A percentile compares a stretch with the other conserved stretches of the same genome.
Conservation (phyloP, 1,140 invertebrate genomes). For the Caenorhabditis brenneri region DNA sequence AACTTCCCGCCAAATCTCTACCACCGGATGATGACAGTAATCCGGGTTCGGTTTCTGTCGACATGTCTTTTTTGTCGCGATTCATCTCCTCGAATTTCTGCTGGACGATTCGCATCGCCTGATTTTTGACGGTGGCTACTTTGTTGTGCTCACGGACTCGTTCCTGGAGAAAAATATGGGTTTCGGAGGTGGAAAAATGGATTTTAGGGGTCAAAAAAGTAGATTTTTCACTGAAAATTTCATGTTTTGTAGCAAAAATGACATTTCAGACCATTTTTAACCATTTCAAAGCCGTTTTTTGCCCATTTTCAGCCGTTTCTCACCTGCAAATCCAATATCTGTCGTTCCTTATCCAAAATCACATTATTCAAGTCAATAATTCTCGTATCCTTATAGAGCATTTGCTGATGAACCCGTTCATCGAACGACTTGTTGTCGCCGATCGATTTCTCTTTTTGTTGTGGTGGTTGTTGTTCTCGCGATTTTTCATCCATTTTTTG, state of each 20-base stretch:
- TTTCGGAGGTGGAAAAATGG: background rate
- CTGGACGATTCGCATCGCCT: conserved; percentile 58
- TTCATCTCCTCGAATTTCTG: conserved; percentile 57
- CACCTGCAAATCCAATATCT: conserved; percentile 57
- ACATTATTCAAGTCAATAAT: conserved; percentile 58
- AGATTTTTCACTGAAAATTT: background rate
- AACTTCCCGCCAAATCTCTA: no score
- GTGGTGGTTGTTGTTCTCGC: background rate
- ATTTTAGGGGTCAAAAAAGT: background rate
- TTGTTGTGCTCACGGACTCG: conserved; percentile 54
- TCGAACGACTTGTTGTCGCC: background rate
- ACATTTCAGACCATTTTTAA: background rate
- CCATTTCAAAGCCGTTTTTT: background rate
- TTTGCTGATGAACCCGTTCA: conserved; percentile 51
- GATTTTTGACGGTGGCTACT: conserved; percentile 55
- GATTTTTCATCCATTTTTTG: background rate
- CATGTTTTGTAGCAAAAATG: background rate
- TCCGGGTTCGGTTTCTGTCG: conserved; percentile 44
- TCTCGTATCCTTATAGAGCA: conserved; percentile 55
- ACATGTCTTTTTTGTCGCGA: conserved; percentile 22
- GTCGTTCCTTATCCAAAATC: conserved; percentile 58
- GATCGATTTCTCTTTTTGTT: background rate
- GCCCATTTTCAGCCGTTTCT: background rate
- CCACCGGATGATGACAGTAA: background rate
- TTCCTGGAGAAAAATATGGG: conserved; percentile 45